A percentile compares a stretch with the other conserved stretches of the same genome.
Conservation (phyloP, 2,113 vertebrate species). For the Anarhynchus alexandrinus region DNA sequence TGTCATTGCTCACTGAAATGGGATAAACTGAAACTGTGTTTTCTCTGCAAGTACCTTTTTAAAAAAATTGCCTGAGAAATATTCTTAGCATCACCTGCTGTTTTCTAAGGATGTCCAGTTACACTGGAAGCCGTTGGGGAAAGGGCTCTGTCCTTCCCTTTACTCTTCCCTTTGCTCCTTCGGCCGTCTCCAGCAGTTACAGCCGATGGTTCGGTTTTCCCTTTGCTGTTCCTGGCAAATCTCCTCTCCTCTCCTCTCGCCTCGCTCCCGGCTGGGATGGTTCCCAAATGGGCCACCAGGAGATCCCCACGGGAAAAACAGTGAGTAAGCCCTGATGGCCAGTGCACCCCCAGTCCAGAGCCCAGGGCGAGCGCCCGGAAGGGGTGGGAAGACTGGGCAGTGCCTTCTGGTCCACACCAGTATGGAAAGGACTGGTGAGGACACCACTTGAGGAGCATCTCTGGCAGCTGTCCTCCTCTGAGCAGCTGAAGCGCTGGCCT, state of each 20-base stretch:
- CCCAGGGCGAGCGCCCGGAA: too few relatives aligned
- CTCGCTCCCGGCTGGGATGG: background rate
- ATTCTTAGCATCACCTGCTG: background rate
- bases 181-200: background rate
- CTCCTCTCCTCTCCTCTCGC: background rate
- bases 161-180: background rate
- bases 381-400: background rate
- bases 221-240: background rate
- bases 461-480: background rate
- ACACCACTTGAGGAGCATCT: fast-evolving
- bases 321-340: background rate
- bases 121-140: background rate
- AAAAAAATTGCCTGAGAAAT: background rate
- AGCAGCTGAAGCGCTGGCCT: background rate
- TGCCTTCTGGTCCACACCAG: fast-evolving
- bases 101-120: background rate
- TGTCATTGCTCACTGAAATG: background rate
- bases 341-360: fast-evolving
- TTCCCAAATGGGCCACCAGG: background rate
- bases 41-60: background rate
- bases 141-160: background rate
- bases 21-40: background rate
- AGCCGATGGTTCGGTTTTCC: background rate
- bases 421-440: fast-evolving
- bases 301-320: fast-evolving